These are phyloP conservation scores for Fopius arisanus DNA, from an alignment of 1,140 invertebrate genomes.

Conservation along the genomic window DNA sequence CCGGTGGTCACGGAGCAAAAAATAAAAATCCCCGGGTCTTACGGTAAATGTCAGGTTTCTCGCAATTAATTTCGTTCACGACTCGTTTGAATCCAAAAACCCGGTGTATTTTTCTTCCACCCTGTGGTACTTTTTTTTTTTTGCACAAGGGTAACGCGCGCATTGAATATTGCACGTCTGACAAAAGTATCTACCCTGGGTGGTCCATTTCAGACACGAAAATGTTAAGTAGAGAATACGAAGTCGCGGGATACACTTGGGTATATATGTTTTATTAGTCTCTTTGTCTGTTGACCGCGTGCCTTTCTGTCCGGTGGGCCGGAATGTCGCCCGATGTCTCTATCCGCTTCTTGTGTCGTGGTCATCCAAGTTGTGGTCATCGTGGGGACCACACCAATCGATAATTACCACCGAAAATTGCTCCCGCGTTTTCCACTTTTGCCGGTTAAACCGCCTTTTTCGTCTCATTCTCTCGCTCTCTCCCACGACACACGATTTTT, in stretches of 20 bases:
- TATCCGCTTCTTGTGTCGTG: conserved; percentile 59
- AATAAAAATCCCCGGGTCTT: not conserved
- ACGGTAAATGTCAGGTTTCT: conserved; percentile 3
- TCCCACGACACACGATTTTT: not conserved
- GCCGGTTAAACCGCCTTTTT: conserved; percentile 55
- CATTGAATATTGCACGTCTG: conserved; percentile 45
- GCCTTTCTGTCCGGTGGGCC: conserved; percentile 50
- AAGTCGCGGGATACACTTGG: not conserved
- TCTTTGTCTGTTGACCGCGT: conserved; percentile 44
- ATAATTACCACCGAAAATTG: conserved; percentile 64
- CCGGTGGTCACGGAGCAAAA: too few relatives aligned
- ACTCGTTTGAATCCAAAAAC: not conserved
- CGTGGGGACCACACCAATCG: conserved; percentile 61
- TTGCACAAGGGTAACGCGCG: conserved; percentile 29
- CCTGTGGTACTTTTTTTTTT: too few relatives aligned
- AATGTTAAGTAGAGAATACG: conserved; percentile 11
- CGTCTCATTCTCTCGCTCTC: conserved; percentile 26
- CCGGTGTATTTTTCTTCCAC: too few relatives aligned
- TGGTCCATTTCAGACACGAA: conserved; percentile 2
- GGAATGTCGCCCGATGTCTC: conserved; percentile 65
- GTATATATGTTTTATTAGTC: conserved; percentile 25
- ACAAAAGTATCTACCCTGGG: not conserved
- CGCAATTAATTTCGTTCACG: conserved; percentile 3
- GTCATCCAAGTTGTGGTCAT: conserved; percentile 15
- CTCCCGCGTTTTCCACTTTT: conserved; percentile 57